phyloP scores from a whole-genome alignment of 2,888 invertebrate species.

The Fragum whitleyi region DNA sequence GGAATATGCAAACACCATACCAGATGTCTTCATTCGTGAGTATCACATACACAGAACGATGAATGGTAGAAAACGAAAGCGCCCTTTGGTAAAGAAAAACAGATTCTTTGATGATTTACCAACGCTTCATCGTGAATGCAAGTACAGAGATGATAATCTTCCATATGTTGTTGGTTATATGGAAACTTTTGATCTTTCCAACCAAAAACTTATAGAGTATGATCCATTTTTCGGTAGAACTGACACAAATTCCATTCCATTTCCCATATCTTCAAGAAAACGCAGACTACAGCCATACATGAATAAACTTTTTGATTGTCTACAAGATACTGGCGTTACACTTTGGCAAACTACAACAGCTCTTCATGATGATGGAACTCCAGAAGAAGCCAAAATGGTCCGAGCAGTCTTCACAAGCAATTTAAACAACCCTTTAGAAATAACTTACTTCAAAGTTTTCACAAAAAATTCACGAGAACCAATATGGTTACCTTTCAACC shows the following conservation, averaged over 20 bases:
- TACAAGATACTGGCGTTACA: neutral
- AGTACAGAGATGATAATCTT: neutral
- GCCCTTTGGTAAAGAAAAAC: neutral
- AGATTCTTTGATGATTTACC: slow-evolving; percentile 17
- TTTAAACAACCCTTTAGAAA: neutral
- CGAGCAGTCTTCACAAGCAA: slow-evolving; percentile 13
- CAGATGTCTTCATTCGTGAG: too few species aligned
- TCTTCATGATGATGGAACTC: slow-evolving; percentile 14
- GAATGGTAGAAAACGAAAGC: slow-evolving; percentile 24
- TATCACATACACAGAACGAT: slow-evolving; percentile 13
- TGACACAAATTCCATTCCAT: neutral
- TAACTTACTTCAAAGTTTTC: neutral
- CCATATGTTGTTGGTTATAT: neutral
- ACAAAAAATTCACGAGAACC: neutral
- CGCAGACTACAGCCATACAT: neutral
- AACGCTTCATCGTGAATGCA: neutral
- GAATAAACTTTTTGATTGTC: neutral
- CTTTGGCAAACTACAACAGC: neutral
- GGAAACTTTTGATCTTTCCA: slow-evolving; percentile 10
- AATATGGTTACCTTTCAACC: neutral
- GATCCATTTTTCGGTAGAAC: neutral
- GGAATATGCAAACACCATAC: slow-evolving; percentile 18
- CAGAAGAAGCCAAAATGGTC: slow-evolving; percentile 11
- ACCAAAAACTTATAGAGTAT: neutral
- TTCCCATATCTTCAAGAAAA: neutral